Evolutionary conservation across 2,888 invertebrate species (phyloP).

Genomic region (Pseudanteris insignis): DNA sequence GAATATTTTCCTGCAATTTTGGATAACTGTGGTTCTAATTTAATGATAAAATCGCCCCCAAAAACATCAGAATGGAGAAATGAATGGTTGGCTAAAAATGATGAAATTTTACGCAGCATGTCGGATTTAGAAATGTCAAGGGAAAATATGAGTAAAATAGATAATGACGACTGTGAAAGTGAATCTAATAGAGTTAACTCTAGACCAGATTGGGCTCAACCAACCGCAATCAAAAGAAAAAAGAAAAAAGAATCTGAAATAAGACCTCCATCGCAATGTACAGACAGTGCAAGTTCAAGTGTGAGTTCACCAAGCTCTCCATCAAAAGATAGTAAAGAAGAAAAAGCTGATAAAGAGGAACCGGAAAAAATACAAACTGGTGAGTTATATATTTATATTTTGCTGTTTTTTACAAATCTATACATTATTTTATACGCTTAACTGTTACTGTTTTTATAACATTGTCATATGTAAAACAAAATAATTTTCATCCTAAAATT

Average conservation of each 20-base stretch:
- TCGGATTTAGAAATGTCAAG: conserved; percentile 50
- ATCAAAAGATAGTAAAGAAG: conserved; percentile 62
- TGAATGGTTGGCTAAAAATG: conserved; percentile 62
- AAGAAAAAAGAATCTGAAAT: conserved; percentile 56
- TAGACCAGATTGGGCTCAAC: conserved; percentile 61
- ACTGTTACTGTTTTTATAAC: too few relatives aligned
- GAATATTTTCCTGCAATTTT: conserved; percentile 45
- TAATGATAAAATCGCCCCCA: conserved; percentile 55
- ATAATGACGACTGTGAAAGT: conserved; percentile 44
- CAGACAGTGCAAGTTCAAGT: conserved; percentile 61
- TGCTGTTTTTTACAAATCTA: too few relatives aligned
- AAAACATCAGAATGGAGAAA: conserved; percentile 63
- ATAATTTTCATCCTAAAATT: too few relatives aligned
- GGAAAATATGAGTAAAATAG: conserved; percentile 44
- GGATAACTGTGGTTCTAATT: conserved; percentile 49
- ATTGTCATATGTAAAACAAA: too few relatives aligned
- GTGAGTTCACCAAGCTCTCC: conserved; percentile 64
- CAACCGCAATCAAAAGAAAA: conserved; percentile 53
- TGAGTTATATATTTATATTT: conserved; percentile 47
- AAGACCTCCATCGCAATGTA: conserved; percentile 56
- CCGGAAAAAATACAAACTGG: conserved; percentile 62
- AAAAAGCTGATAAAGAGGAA: conserved; percentile 62
- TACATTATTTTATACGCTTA: too few relatives aligned
- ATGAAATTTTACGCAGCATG: conserved; percentile 58
- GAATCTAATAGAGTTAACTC: conserved; percentile 54